Evolutionary conservation across 2,797 vertebrate genomes (phyloP).

Genomic region (Molossus molossus): DNA sequence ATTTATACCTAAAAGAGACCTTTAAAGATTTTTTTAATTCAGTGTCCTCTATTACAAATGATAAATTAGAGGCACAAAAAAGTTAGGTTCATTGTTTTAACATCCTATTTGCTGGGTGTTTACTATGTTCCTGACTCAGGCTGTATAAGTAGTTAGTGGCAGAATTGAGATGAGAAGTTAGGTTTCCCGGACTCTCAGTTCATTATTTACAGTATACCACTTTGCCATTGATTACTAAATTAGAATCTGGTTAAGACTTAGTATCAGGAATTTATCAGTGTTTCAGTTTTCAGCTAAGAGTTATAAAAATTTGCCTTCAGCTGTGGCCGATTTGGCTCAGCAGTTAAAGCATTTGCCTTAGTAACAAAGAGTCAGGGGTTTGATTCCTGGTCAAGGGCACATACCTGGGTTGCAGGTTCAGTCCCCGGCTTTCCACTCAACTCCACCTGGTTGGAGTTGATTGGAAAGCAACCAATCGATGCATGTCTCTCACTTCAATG

Average conservation of each 20-base stretch:
- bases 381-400: no score
- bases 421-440: no score
- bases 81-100: neutral
- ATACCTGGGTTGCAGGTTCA: no score
- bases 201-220: neutral
- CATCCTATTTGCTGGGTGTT: neutral
- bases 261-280: slow-evolving; percentile 9
- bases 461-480: no score
- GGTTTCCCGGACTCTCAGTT: neutral
- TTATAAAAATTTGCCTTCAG: neutral
- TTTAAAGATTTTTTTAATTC: neutral
- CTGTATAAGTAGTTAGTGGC: neutral
- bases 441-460: no score
- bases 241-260: neutral
- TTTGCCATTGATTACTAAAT: slow-evolving; percentile 17
- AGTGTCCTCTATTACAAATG: neutral
- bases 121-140: neutral
- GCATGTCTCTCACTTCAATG: no score
- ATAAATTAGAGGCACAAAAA: slow-evolving; percentile 13
- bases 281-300: neutral
- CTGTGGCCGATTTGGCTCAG: no score
- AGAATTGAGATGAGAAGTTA: slow-evolving; percentile 4
- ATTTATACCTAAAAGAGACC: slow-evolving; percentile 1
- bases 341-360: no score
- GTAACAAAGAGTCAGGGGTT: no score